phyloP scores from a whole-genome alignment of 2,888 invertebrate genomes.

The Timema podura region DNA sequence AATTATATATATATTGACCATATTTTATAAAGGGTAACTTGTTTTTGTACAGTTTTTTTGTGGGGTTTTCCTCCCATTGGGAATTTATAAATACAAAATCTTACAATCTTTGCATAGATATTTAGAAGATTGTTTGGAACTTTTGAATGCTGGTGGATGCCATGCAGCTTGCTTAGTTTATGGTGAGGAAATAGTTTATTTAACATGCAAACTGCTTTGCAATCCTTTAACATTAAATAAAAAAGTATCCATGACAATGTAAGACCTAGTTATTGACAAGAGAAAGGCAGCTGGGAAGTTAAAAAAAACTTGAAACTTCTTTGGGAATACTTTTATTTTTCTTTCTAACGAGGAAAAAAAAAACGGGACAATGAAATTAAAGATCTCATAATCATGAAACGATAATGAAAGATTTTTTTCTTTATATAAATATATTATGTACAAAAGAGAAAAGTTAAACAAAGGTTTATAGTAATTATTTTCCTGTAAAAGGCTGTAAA shows the following conservation, averaged over 20 bases:
- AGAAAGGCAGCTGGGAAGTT: slow-evolving; percentile 25
- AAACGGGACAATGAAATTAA: slow-evolving; percentile 33
- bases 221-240: neutral
- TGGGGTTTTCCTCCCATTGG: too few species aligned
- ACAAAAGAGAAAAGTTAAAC: slow-evolving; percentile 29
- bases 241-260: slow-evolving; percentile 20
- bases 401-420: slow-evolving; percentile 21
- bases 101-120: too few species aligned
- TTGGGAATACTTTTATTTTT: slow-evolving; percentile 10
- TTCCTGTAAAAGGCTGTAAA: slow-evolving; percentile 28
- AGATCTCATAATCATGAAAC: slow-evolving; percentile 32
- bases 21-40: too few species aligned
- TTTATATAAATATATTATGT: slow-evolving; percentile 22
- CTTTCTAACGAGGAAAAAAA: neutral
- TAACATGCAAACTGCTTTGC: slow-evolving; percentile 21
- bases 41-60: too few species aligned
- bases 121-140: too few species aligned
- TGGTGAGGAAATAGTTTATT: slow-evolving; percentile 13
- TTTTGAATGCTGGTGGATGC: slow-evolving; percentile 1
- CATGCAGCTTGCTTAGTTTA: slow-evolving; percentile 24
- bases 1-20: too few species aligned
- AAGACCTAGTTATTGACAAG: slow-evolving; percentile 12
- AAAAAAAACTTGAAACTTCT: neutral
- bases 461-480: slow-evolving; percentile 20
- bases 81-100: too few species aligned